Conservation (phyloP, 2,797 vertebrate genomes). For the Cacajao melanocephalus region DNA sequence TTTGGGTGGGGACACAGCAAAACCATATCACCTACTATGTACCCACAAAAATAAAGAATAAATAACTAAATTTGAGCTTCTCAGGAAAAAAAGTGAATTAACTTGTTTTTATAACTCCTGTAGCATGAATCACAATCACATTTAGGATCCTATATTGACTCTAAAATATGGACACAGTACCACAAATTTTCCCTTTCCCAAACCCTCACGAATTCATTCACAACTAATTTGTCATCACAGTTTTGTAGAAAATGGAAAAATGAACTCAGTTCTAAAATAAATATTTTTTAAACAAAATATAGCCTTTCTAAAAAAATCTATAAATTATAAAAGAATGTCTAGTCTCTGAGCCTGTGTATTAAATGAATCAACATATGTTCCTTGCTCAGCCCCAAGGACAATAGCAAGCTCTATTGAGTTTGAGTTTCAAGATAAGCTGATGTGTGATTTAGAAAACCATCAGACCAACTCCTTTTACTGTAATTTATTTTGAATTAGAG, state of each 20-base stretch:
- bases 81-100: background rate
- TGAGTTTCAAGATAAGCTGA: background rate
- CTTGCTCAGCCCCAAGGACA: background rate
- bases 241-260: background rate
- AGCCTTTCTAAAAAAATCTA: background rate
- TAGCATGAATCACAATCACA: too few species aligned
- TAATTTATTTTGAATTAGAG: constrained; percentile 52
- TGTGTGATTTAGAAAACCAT: constrained; percentile 53
- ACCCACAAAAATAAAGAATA: background rate
- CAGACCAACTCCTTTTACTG: background rate
- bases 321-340: background rate
- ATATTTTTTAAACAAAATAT: background rate
- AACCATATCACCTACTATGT: background rate
- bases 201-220: background rate
- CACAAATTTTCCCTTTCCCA: background rate
- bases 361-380: background rate
- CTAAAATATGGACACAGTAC: background rate
- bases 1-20: background rate
- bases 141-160: background rate
- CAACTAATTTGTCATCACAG: background rate
- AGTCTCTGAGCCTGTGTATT: background rate
- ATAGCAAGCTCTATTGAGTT: background rate
- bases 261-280: background rate
- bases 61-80: background rate
- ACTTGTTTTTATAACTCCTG: background rate